Conservation (phyloP, 1,140 invertebrate species). For the Telenomus remus region DNA sequence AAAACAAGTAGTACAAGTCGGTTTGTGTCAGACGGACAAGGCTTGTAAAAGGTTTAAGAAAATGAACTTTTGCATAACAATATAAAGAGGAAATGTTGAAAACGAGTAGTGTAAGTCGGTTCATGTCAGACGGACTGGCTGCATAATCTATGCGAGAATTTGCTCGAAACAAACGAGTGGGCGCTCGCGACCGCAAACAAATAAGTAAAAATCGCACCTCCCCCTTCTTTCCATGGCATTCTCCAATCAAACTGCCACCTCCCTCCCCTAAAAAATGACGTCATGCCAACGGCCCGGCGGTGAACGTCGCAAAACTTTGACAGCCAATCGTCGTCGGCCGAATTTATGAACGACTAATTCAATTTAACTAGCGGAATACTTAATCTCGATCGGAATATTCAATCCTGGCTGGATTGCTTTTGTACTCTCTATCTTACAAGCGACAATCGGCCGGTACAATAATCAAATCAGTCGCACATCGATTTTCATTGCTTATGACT, state of each 20-base stretch:
- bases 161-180: conserved; percentile 25
- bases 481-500: conserved; percentile 32
- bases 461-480: conserved; percentile 47
- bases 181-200: conserved; percentile 9
- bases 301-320: conserved; percentile 38
- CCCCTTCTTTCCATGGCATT: neutral
- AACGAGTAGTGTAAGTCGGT: no score
- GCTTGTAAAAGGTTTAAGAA: no score
- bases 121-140: conserved; percentile 44
- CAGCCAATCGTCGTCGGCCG: conserved; percentile 28
- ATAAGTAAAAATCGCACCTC: conserved; percentile 14
- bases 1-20: no score
- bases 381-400: conserved; percentile 50
- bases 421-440: conserved; percentile 47
- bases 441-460: conserved; percentile 43
- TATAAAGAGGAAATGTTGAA: no score
- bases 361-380: conserved; percentile 52
- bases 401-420: conserved; percentile 44
- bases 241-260: conserved; percentile 24
- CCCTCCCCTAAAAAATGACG: conserved; percentile 22
- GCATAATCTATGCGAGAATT: conserved; percentile 47
- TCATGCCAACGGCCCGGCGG: conserved; percentile 8
- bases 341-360: conserved; percentile 47
- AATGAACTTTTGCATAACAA: no score
- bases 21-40: no score